phyloP scores from a whole-genome alignment of 1,140 invertebrate species.

The Magallana ariakensis region DNA sequence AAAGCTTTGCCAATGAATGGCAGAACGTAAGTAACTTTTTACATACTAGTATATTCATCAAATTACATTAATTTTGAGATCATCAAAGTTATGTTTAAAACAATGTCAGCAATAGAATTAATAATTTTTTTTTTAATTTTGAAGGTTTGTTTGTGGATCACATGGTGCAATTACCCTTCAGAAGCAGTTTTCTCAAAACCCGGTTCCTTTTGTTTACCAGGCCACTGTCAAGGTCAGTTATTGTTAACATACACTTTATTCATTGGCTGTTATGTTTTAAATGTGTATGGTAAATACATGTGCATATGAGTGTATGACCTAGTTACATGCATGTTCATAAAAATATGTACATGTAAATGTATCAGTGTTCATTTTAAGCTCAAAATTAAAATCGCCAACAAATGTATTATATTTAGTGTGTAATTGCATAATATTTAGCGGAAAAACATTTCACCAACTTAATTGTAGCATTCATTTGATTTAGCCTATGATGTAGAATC shows the following conservation, averaged over 20 bases:
- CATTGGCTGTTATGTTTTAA: no score
- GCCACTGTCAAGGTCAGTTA: conserved; percentile 81
- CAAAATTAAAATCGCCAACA: no score
- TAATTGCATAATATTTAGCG: no score
- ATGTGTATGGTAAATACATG: neutral
- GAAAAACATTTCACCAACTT: no score
- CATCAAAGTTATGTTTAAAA: no score
- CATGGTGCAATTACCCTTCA: conserved; percentile 84
- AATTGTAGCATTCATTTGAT: no score
- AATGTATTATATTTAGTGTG: no score
- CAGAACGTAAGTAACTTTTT: conserved; percentile 78
- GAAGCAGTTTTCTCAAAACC: conserved; percentile 84
- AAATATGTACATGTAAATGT: neutral
- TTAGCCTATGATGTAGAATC: no score
- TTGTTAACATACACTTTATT: conserved; percentile 14
- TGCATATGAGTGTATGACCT: neutral
- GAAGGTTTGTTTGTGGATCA: conserved; percentile 72
- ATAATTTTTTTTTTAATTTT: neutral
- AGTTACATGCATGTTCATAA: neutral
- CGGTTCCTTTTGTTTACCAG: conserved; percentile 86
- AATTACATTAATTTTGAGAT: no score
- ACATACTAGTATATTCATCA: no score
- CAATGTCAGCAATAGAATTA: no score
- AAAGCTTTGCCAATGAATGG: conserved; percentile 87
- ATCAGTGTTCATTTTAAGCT: no score